Base-by-base conservation (phyloP, 2,888 invertebrate genomes). In the Mythimna lalbum region DNA sequence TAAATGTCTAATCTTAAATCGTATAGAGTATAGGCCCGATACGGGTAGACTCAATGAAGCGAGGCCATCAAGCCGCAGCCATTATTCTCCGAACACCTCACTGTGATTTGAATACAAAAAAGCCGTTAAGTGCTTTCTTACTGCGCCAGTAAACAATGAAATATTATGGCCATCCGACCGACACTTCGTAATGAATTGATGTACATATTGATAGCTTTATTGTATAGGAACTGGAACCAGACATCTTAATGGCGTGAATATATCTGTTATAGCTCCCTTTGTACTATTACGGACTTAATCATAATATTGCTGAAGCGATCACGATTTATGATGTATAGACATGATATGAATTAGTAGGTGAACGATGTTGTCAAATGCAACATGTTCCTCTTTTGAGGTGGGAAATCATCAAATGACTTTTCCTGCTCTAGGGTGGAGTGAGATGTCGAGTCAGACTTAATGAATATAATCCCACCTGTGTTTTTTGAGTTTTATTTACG, bases 41-140 rank as follows among this genome's bases (percentile, higher is more conserved):
- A 64, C 47, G 70, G 71, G 36, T 80, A 74, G n/a, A n/a, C n/a
- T 68, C 85, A 77, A 77, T 78, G 85, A 86, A 59, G 80, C 87
- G 75, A 86, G 86, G 88, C 76, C 86, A 76, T 56, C 78, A 82
- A 82, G 86, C 71, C 64, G 56, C 50, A 72, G 83, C 93, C 92
- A 93, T 94, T 95, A 94, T 91, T 93, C 93, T 93, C 89, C 86
- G 84, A 70, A 69, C 73, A 76, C 71, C 68, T 65, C 80, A 73
- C 78, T 93, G 95, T 94, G 95, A 93, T 94, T 93, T 92, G 95
- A 95, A 95, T 95, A 94, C 91, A 81, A 90, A 93, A 93, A 85
- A 83, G 85, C 84, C 80, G 75, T 85, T 91, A 90, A 92, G 88
- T 91, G 91, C 92, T 93, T 91, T 92, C 90, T 91, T 88, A 86